These are phyloP conservation scores for Lepidotrigona ventralis DNA, from an alignment of 1,140 invertebrate species.

Conservation along the genomic window DNA sequence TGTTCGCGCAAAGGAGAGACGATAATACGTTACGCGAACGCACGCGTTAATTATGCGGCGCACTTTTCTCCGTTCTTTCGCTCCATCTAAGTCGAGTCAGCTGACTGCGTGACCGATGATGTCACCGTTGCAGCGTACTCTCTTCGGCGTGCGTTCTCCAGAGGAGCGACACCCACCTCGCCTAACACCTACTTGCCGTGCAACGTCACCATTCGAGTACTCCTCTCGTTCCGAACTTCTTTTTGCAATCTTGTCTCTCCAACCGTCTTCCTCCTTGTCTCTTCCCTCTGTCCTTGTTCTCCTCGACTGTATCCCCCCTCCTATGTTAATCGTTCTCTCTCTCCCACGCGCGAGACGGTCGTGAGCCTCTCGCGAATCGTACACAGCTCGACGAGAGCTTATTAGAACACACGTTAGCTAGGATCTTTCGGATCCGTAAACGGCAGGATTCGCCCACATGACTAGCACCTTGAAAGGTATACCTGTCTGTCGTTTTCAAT, in stretches of 20 bases:
- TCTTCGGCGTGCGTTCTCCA: slow-evolving; percentile 45
- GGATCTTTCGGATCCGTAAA: slow-evolving; percentile 63
- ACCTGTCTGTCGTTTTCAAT: slow-evolving; percentile 51
- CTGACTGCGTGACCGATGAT: slow-evolving; percentile 76
- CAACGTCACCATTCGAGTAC: slow-evolving; percentile 63
- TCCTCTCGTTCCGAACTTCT: slow-evolving; percentile 38
- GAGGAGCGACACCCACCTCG: slow-evolving; percentile 70
- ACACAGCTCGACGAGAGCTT: slow-evolving; percentile 52
- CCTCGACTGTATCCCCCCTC: not conserved
- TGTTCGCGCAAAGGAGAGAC: slow-evolving; percentile 49
- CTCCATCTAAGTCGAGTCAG: slow-evolving; percentile 80
- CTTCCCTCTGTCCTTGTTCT: not conserved
- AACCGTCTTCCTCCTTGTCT: no score
- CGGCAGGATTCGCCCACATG: slow-evolving; percentile 68
- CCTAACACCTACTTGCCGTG: slow-evolving; percentile 60
- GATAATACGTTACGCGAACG: slow-evolving; percentile 43
- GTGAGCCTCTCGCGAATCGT: slow-evolving; percentile 45
- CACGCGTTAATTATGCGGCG: slow-evolving; percentile 47
- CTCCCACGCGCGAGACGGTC: slow-evolving; percentile 63
- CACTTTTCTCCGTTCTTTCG: slow-evolving; percentile 76
- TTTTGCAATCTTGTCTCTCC: not conserved
- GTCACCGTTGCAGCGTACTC: slow-evolving; percentile 74
- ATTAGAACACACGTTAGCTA: slow-evolving; percentile 66
- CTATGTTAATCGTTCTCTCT: slow-evolving; percentile 32
- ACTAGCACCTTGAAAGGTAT: slow-evolving; percentile 59